Conservation (phyloP, 2,797 vertebrate species). For the Mormyrus hasselquistii region DNA sequence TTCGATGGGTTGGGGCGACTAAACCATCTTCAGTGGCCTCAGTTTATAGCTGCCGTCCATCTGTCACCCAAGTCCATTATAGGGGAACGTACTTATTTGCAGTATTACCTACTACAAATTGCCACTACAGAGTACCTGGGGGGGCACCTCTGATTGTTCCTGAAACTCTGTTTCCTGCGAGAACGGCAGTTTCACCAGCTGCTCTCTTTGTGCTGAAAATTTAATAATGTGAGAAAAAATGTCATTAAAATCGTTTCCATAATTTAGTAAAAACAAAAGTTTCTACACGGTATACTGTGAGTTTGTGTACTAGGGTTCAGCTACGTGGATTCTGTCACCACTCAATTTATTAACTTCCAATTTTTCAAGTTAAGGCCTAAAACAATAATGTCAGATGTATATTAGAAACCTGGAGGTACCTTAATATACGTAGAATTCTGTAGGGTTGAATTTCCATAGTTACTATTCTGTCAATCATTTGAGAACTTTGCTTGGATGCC, state of each 20-base stretch:
- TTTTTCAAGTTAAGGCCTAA: neutral
- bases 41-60: neutral
- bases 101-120: neutral
- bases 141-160: no score
- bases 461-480: neutral
- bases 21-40: neutral
- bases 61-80: neutral
- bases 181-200: neutral
- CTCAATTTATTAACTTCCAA: neutral
- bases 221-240: neutral
- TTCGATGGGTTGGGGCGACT: neutral
- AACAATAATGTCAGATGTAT: neutral
- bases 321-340: neutral
- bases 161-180: neutral
- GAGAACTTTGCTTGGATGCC: neutral
- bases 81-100: neutral
- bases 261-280: neutral
- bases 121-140: neutral
- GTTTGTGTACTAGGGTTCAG: neutral
- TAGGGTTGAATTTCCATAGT: neutral
- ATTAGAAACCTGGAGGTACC: neutral
- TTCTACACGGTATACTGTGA: neutral
- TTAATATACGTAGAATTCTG: neutral
- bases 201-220: neutral
- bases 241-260: neutral